A percentile compares a stretch with the other conserved stretches of the same genome.
These are phyloP conservation scores for Diabrotica virgifera DNA, from an alignment of 1,140 invertebrate species.

Conservation along the genomic window DNA sequence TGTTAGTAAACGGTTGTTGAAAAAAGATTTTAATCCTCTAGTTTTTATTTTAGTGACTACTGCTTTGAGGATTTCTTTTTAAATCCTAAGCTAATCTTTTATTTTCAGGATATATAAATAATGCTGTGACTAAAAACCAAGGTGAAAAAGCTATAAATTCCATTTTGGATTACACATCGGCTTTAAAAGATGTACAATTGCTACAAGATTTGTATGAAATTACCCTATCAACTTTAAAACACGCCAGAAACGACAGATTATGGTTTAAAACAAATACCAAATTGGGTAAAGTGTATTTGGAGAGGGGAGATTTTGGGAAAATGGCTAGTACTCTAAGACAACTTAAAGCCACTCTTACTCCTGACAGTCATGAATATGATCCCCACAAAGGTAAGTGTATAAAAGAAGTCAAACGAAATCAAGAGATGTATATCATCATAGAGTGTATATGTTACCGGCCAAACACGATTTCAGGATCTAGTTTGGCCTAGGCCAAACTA, in stretches of 20 bases:
- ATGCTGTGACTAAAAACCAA: conserved; percentile 97
- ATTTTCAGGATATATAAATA: conserved; percentile 78
- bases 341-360: conserved; percentile 94
- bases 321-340: conserved; percentile 94
- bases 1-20: too few relatives aligned
- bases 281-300: conserved; percentile 97
- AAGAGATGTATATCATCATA: too few relatives aligned
- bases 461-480: too few relatives aligned
- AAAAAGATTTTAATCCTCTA: too few relatives aligned
- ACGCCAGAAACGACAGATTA: conserved; percentile 96
- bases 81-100: too few relatives aligned
- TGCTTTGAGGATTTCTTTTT: too few relatives aligned
- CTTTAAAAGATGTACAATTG: conserved; percentile 97
- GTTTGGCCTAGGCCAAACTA: too few relatives aligned
- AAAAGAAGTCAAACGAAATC: too few relatives aligned
- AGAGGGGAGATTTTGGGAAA: conserved; percentile 90
- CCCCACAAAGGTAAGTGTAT: conserved; percentile 84
- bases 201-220: conserved; percentile 99
- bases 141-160: conserved; percentile 99
- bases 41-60: too few relatives aligned
- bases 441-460: too few relatives aligned
- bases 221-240: conserved; percentile 93
- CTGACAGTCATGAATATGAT: conserved; percentile 96
- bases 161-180: conserved; percentile 98
- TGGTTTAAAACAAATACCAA: conserved; percentile 99